These are phyloP conservation scores for Chymomyza fuscimana DNA, from an alignment of 2,888 invertebrate genomes.

Conservation along the genomic window DNA sequence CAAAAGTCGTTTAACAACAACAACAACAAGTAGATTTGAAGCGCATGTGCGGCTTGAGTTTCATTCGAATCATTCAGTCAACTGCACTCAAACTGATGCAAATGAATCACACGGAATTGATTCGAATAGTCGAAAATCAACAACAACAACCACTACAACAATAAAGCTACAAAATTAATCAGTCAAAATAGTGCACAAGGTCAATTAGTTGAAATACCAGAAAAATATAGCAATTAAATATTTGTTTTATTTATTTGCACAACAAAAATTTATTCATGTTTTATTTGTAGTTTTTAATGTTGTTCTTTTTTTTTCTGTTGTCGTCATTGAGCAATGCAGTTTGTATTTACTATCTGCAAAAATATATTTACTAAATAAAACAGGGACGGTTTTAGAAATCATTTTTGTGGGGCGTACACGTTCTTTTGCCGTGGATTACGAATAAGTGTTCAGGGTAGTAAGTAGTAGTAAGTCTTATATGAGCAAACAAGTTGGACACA, in stretches of 20 bases:
- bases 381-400: neutral
- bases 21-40: neutral
- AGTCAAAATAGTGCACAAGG: constrained; percentile 67
- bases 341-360: neutral
- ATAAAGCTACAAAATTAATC: constrained; percentile 26
- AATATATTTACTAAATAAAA: neutral
- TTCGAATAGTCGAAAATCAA: constrained; percentile 1
- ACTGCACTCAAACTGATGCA: constrained; percentile 30
- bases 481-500: no score
- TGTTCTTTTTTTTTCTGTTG: neutral
- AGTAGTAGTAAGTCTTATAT: no score
- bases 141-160: constrained; percentile 21
- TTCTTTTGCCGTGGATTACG: no score
- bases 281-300: constrained; percentile 17
- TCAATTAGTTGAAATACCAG: constrained; percentile 69
- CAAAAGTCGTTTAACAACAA: neutral
- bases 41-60: constrained; percentile 13
- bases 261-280: constrained; percentile 9
- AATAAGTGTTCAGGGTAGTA: no score
- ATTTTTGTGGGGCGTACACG: no score
- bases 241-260: constrained; percentile 29
- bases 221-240: constrained; percentile 55
- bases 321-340: neutral
- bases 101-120: constrained; percentile 48
- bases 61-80: constrained; percentile 1